phyloP scores from a whole-genome alignment of 2,888 invertebrate species.

The Orchesella flavescens region DNA sequence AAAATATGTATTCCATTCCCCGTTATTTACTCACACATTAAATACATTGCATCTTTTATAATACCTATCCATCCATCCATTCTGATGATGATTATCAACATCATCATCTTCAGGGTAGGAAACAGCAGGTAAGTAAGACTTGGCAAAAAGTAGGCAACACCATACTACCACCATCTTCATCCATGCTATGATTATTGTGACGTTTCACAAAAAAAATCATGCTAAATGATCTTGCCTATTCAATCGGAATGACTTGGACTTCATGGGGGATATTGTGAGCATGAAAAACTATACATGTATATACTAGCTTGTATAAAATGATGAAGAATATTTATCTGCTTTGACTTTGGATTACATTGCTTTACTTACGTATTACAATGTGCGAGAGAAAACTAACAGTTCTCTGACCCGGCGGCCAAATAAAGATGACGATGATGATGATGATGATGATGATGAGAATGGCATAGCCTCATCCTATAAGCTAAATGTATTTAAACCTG shows the following conservation, averaged over 20 bases:
- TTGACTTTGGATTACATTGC: too few species aligned
- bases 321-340: too few species aligned
- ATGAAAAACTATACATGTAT: too few species aligned
- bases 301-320: too few species aligned
- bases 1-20: neutral
- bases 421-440: neutral
- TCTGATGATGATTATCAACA: conserved; percentile 11
- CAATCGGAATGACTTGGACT: conserved; percentile 18
- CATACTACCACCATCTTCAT: neutral
- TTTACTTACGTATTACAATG: too few species aligned
- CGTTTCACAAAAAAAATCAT: neutral
- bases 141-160: conserved; percentile 28
- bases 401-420: conserved; percentile 26
- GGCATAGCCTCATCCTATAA: neutral
- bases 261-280: too few species aligned
- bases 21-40: conserved; percentile 8
- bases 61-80: neutral
- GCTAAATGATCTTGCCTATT: conserved; percentile 27
- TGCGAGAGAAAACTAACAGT: conserved; percentile 20
- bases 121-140: conserved; percentile 20
- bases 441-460: neutral
- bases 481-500: too few species aligned
- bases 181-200: neutral
- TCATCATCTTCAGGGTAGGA: conserved; percentile 12
- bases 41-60: neutral